Conservation (phyloP, 2,888 invertebrate genomes). For the Rotaria macrura region DNA sequence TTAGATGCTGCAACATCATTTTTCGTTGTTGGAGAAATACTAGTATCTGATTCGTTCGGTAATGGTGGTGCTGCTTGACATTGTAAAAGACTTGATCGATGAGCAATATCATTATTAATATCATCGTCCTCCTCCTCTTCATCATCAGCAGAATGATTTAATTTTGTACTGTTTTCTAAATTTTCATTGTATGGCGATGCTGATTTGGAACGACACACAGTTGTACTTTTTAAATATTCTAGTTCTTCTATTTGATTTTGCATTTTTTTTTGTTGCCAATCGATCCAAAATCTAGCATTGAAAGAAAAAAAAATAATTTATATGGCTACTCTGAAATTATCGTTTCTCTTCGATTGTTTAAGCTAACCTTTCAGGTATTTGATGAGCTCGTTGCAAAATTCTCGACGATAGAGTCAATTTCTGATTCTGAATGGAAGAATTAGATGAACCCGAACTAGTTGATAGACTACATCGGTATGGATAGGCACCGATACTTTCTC, state of each 20-base stretch:
- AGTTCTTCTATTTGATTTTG: not conserved
- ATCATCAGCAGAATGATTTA: not conserved
- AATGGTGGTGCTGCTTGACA: not conserved
- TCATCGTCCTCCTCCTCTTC: no score
- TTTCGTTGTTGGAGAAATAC: not conserved
- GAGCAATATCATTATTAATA: no score
- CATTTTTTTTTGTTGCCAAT: slow-evolving; percentile 15
- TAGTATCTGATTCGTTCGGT: not conserved
- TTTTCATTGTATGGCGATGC: not conserved
- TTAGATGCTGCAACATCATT: not conserved
- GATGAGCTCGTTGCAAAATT: not conserved
- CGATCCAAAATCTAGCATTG: not conserved
- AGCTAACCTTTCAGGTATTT: not conserved
- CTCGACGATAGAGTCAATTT: not conserved
- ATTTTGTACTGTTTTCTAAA: not conserved
- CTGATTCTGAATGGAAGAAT: not conserved
- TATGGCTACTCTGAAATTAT: no score
- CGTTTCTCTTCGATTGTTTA: no score
- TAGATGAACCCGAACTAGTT: not conserved
- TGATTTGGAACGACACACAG: not conserved
- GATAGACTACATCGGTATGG: not conserved
- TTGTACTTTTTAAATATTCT: not conserved
- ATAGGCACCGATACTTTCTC: not conserved
- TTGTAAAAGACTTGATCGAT: not conserved
- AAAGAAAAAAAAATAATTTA: no score